These are phyloP conservation scores for Rhogogaster chlorosoma DNA, from an alignment of 2,888 invertebrate species.

Conservation along the genomic window DNA sequence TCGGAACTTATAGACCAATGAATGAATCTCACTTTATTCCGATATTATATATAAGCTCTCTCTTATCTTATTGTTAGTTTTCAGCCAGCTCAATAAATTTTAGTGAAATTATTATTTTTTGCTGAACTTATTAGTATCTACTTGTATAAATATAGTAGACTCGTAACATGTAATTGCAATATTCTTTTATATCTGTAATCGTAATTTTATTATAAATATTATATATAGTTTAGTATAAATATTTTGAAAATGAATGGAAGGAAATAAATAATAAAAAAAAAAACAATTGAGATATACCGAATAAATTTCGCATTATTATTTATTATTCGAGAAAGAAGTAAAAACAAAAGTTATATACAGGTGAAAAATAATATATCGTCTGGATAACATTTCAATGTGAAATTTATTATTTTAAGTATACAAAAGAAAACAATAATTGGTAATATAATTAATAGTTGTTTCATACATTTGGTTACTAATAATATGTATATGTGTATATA, in stretches of 20 bases:
- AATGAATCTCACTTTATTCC: too few relatives aligned
- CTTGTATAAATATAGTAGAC: too few relatives aligned
- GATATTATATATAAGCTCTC: too few relatives aligned
- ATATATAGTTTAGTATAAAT: neutral
- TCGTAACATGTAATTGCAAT: neutral
- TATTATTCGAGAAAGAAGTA: too few relatives aligned
- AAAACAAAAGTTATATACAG: neutral
- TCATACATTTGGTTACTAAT: neutral
- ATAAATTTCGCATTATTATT: too few relatives aligned
- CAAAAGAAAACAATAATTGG: slow-evolving; percentile 17
- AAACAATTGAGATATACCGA: neutral
- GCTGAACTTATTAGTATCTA: too few relatives aligned
- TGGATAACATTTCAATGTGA: slow-evolving; percentile 28
- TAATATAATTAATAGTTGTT: neutral
- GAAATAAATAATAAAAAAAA: neutral
- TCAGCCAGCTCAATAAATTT: too few relatives aligned
- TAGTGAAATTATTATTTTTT: too few relatives aligned
- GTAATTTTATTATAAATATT: neutral
- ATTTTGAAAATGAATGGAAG: neutral
- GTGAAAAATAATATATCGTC: neutral
- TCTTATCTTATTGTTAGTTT: too few relatives aligned
- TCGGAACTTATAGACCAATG: too few relatives aligned
- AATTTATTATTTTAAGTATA: slow-evolving; percentile 27
- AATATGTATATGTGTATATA: neutral
- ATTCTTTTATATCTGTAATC: neutral